Evolutionary conservation across 2,888 invertebrate species (phyloP).

Genomic region (Megastigmus dorsalis): DNA sequence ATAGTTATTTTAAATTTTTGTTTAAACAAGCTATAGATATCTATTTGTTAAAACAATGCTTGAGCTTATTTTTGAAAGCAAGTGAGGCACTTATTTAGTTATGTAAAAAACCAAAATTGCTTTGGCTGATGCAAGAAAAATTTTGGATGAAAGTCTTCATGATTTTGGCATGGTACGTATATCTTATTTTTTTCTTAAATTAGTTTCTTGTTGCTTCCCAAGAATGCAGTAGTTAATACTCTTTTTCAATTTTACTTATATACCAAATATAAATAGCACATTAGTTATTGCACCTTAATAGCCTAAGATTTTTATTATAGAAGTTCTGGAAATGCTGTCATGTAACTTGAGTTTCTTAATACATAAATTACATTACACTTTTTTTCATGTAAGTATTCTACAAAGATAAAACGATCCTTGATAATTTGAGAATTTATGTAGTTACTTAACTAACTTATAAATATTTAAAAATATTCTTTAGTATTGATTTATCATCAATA

Average conservation of each 20-base stretch:
- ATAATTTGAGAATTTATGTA: too few species aligned
- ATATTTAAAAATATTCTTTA: too few species aligned
- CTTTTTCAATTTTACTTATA: slow-evolving; percentile 8
- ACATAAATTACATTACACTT: too few species aligned
- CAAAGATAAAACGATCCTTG: too few species aligned
- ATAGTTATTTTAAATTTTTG: slow-evolving; percentile 10
- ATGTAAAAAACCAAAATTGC: slow-evolving; percentile 65
- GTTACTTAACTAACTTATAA: too few species aligned
- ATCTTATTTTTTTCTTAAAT: slow-evolving; percentile 59
- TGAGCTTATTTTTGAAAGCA: slow-evolving; percentile 64
- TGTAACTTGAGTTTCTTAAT: too few species aligned
- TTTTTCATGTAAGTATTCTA: too few species aligned
- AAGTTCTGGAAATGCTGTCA: too few species aligned
- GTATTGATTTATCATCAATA: too few species aligned
- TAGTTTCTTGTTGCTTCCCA: slow-evolving; percentile 51
- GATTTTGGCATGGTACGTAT: slow-evolving; percentile 72
- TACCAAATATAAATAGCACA: slow-evolving; percentile 17
- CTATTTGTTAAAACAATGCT: slow-evolving; percentile 61
- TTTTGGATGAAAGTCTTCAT: slow-evolving; percentile 65
- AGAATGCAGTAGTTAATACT: slow-evolving; percentile 39
- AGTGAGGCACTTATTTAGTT: slow-evolving; percentile 61
- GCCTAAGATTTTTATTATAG: too few species aligned
- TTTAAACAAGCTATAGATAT: slow-evolving; percentile 1
- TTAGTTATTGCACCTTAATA: slow-evolving; percentile 13
- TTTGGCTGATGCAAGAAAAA: slow-evolving; percentile 71